A percentile compares a stretch with the other conserved stretches of the same genome.
These are phyloP conservation scores for Limulus polyphemus DNA, from an alignment of 2,888 invertebrate species.

Conservation along the genomic window DNA sequence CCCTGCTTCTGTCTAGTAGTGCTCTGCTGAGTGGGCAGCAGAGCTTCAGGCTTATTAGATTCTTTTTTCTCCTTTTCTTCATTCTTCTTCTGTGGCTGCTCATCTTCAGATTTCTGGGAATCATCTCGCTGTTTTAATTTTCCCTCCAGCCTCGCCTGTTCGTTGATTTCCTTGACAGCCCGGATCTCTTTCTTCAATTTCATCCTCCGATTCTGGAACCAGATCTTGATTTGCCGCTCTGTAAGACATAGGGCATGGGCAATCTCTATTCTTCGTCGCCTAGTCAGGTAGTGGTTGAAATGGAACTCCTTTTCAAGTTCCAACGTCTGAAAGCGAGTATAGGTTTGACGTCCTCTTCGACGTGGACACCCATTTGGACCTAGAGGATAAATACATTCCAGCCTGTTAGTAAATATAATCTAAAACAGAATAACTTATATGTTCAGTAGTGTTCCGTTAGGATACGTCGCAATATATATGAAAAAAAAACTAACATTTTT, in stretches of 20 bases:
- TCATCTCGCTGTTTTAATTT: too few relatives aligned
- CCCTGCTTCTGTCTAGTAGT: too few relatives aligned
- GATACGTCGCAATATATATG: too few relatives aligned
- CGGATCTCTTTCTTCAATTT: slow-evolving; percentile 90
- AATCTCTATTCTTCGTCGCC: slow-evolving; percentile 91
- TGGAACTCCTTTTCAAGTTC: slow-evolving; percentile 97
- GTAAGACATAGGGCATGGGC: slow-evolving; percentile 91
- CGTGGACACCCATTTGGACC: slow-evolving; percentile 92
- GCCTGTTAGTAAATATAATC: too few relatives aligned
- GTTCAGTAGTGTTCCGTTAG: too few relatives aligned
- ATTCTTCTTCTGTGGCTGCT: too few relatives aligned
- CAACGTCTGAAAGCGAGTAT: slow-evolving; percentile 94
- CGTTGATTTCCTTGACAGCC: slow-evolving; percentile 61
- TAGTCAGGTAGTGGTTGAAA: slow-evolving; percentile 91
- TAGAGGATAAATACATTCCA: slow-evolving; percentile 32
- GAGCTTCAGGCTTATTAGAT: too few relatives aligned
- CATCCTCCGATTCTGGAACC: slow-evolving; percentile 89
- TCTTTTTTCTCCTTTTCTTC: too few relatives aligned
- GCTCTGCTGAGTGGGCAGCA: too few relatives aligned
- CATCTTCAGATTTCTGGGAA: too few relatives aligned
- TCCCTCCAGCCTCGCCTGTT: slow-evolving; percentile 18
- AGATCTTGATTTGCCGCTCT: slow-evolving; percentile 88
- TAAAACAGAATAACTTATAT: too few relatives aligned
- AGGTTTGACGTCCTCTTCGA: slow-evolving; percentile 88
- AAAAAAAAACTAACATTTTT: too few relatives aligned